phyloP scores from a whole-genome alignment of 1,140 invertebrate species.

The Caerostris darwini region DNA sequence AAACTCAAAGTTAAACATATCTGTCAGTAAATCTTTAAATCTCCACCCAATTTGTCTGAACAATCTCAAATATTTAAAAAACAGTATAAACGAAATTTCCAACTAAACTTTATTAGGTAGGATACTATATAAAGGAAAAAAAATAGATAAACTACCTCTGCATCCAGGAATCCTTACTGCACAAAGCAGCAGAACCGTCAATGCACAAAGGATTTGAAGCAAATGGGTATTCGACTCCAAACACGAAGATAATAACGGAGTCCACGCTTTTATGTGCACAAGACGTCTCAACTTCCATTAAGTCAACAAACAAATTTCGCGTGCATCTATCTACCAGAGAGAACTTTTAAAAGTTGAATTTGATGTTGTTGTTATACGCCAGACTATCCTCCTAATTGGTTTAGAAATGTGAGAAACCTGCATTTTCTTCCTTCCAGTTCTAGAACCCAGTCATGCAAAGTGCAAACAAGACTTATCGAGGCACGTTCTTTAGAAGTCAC shows the following conservation, averaged over 20 bases:
- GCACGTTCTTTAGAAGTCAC: conserved; percentile 15
- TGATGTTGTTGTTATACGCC: conserved; percentile 5
- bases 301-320: conserved; percentile 31
- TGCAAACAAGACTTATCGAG: conserved; percentile 5
- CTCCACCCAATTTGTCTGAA: no score
- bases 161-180: no score
- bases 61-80: no score
- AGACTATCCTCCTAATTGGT: conserved; percentile 36
- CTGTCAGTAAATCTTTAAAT: no score
- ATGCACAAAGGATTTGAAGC: no score
- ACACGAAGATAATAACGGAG: not conserved
- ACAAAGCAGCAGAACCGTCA: no score
- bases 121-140: no score
- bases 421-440: not conserved
- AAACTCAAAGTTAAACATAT: no score
- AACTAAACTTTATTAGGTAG: no score
- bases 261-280: not conserved
- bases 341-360: conserved; percentile 24
- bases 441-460: not conserved
- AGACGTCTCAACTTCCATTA: not conserved
- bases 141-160: no score
- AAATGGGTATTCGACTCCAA: no score
- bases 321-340: not conserved
- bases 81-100: no score
- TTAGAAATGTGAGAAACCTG: conserved; percentile 7